Evolutionary conservation across 2,888 invertebrate species (phyloP), one percentile per base, ranked within the genome.

Genomic region (Eustalomyia histrio): DNA sequence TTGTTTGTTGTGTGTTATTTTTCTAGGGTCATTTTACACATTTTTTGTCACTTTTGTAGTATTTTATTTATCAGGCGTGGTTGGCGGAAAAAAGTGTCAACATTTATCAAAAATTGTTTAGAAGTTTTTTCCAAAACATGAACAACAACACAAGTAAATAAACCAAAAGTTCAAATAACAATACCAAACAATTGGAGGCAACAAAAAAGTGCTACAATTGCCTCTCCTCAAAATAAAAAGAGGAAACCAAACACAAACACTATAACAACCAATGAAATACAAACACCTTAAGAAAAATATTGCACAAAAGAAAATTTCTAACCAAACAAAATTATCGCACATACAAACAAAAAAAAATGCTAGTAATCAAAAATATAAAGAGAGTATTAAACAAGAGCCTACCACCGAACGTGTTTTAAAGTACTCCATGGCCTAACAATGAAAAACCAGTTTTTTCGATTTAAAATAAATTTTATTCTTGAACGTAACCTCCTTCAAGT

Each of bases 51-150:
- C 64, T 39, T 16, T 50, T 24, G 12, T n/a, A 47, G 5, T 86
- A 87, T 87, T 87, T 87, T 87, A 89, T 88, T 88, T 88, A 88
- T 88, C 87, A 86, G 84, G 86, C 86, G 85, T 87, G 87, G 86
- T 87, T 87, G 88, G 86, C 88, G 86, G 86, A 84, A 86, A 88
- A 78, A 89, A 88, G 89, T 87, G 87, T 88, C 86, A 86, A 87
- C 87, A 88, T 88, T 89, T 89, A 87, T 89, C 89, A 89, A 87
- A 85, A 87, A 87, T 87, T 87, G 81, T 87, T 87, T 86, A 86
- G 83, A 85, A 78, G 60, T 78, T 81, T 76, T 65, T 61, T 33
- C 7, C 8, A 65, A 64, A 74, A 29, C 53, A 71, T 14, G 55
- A 79, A 64, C 24, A 65, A 71, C 63, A 52, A 63, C 17, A 60